Base-by-base conservation (phyloP, 2,888 invertebrate genomes). In the Oscheius myriophilus region DNA sequence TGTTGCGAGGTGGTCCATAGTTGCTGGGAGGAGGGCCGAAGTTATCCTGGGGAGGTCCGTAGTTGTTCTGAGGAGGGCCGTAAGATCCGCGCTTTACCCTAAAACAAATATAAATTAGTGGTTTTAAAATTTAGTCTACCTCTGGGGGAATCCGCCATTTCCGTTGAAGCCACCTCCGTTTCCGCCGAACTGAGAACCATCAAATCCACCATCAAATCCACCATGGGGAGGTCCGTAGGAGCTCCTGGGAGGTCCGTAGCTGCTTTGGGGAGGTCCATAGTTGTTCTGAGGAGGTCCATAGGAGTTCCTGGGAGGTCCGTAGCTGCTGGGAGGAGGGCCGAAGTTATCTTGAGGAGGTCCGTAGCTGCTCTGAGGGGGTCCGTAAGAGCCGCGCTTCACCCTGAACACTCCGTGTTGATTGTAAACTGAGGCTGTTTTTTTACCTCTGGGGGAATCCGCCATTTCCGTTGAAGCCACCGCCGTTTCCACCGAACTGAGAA, bases 211-310 rank as follows among this genome's bases (percentile, higher is more conserved):
- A 2, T n/a, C 53, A 23, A 58, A 58, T 58, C 58, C 58, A 6
- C 58, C 54, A 16, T 25, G n/a, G 54, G 54, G 54, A 16, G 62
- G 62, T 16, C 49, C 49, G 18, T 49, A 49, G 2, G 49, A 49
- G 9, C 21, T 18, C 16, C 23, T 16, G 11, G 49, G n/a, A 7
- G 49, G 49, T 1, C 54, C 54, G 25, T 54, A 54, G 11, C 23
- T 23, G 9, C 12, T 23, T 21, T 21, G 21, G 6, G 21, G 33
- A 39, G 18, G 18, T 51, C 62, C 62, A 18, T 49, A 62, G 49
- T 49, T 43, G 12, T 42, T 42, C 25, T 58, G 46, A 25, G 62
- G 62, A 21, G 62, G 62, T 33, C 62, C 62, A 62, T 62, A 62
- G 41, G 33, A 33, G 21, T 45, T 46, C 33, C 49, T 49, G n/a